These are phyloP conservation scores for Cyclophora punctaria DNA, from an alignment of 2,888 invertebrate genomes.

Conservation along the genomic window DNA sequence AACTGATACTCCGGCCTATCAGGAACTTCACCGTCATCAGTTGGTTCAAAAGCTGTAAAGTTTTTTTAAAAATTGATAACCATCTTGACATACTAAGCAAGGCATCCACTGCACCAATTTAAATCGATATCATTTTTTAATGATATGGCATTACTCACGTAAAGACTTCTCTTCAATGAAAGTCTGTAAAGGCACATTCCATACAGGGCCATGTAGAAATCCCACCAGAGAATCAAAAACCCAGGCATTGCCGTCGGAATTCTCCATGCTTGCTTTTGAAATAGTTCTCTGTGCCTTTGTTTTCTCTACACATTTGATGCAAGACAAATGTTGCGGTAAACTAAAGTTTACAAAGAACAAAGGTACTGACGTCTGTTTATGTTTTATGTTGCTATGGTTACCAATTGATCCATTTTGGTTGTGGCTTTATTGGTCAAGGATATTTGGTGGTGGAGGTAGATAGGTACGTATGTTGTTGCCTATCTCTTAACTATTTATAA, in stretches of 20 bases:
- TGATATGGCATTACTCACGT: slow-evolving; percentile 73
- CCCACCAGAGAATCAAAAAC: slow-evolving; percentile 94
- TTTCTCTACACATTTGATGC: background rate
- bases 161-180: slow-evolving; percentile 95
- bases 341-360: background rate
- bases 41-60: slow-evolving; percentile 88
- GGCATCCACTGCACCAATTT: too few species aligned
- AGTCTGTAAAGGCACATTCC: slow-evolving; percentile 92
- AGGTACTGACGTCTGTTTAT: slow-evolving; percentile 36
- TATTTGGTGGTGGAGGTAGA: background rate
- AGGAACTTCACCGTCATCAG: slow-evolving; percentile 74
- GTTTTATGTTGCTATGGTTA: slow-evolving; percentile 35
- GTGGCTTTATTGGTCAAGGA: background rate
- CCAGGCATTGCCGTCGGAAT: slow-evolving; percentile 83
- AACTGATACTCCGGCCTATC: slow-evolving; percentile 85
- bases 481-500: background rate
- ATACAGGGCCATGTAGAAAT: slow-evolving; percentile 92
- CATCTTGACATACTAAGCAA: too few species aligned
- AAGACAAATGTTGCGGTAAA: background rate
- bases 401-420: slow-evolving; percentile 12
- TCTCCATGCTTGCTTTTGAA: slow-evolving; percentile 33
- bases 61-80: background rate
- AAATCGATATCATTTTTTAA: too few species aligned
- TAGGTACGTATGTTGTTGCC: background rate
- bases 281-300: too few species aligned